Base-by-base conservation (phyloP, 2,888 invertebrate genomes). In the Sphaerophoria rueppellii region DNA sequence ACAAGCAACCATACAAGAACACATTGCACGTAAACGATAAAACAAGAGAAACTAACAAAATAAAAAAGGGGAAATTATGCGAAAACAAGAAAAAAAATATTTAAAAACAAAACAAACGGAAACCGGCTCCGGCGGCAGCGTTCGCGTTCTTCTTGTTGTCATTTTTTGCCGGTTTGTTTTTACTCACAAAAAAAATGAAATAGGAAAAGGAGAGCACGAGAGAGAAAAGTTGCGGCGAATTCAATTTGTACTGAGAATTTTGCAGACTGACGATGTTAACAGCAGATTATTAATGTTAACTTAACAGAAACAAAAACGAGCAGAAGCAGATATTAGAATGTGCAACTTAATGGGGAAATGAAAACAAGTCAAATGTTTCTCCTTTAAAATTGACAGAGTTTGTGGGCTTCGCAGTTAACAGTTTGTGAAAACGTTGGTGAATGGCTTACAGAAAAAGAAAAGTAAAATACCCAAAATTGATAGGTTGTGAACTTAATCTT, bases 101-200 rank as follows among this genome's bases (percentile, higher is more conserved):
- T 24, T 43, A 80, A 40, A 85, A 72, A 78, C 67, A 72, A 85
- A 86, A 71, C 71, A 63, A 81, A 75, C 72, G 35, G 54, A 72
- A 79, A 78, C 87, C 86, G 86, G 87, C n/a, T n/a, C n/a, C n/a
- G n/a, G n/a, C n/a, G n/a, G n/a, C n/a, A n/a, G n/a, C n/a, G n/a
- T n/a, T n/a, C n/a, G n/a, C 82, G 72, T 87, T 86, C 81, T 87
- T 87, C 81, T 86, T 87, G 82, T 86, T 86, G 80, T 82, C 82
- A 82, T 63, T 67, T 77, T 82, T 80, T 80, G 81, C 75, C 78
- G 81, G 76, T 58, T 65, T 35, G 43, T 48, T 12, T 14, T 65
- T 52, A 16, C 11, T 7, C n/a, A 63, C 40, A 52, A 9, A 78
- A 60, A 67, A 35, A 50, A n/a, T 43, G 12, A 65, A 40, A 63